Conservation (phyloP, 2,797 vertebrate genomes). For the Clarias platycephalus region DNA sequence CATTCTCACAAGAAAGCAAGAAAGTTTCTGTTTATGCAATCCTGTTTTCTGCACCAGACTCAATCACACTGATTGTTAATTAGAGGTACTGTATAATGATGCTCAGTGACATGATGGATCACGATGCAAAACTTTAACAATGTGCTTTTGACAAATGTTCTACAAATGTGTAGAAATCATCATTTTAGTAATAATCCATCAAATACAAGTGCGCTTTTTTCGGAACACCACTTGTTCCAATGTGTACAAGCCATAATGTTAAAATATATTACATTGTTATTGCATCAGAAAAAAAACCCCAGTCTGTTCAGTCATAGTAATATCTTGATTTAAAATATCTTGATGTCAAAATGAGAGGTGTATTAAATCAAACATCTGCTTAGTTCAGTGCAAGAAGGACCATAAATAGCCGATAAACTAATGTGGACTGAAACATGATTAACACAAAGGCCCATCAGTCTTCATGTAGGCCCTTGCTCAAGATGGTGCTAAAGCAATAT, state of each 20-base stretch:
- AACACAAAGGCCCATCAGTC: not conserved
- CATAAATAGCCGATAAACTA: not conserved
- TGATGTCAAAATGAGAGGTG: not conserved
- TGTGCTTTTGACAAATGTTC: not conserved
- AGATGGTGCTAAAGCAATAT: slow-evolving; percentile 28
- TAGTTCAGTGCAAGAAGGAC: not conserved
- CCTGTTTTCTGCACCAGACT: not conserved
- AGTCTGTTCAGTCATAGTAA: not conserved
- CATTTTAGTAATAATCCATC: not conserved
- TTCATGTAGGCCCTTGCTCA: slow-evolving; percentile 2
- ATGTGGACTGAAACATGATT: slow-evolving; percentile 5
- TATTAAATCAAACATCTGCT: not conserved
- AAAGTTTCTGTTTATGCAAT: not conserved
- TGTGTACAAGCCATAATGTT: not conserved
- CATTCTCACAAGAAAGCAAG: not conserved
- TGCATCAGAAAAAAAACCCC: not conserved
- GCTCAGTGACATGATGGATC: not conserved
- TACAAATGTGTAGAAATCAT: not conserved
- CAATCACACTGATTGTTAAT: not conserved
- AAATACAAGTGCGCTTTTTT: not conserved
- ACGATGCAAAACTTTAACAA: not conserved
- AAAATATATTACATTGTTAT: not conserved
- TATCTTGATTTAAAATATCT: not conserved
- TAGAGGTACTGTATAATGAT: not conserved
- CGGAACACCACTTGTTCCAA: not conserved